phyloP scores from a whole-genome alignment of 2,888 invertebrate genomes.

The Congeria kusceri region DNA sequence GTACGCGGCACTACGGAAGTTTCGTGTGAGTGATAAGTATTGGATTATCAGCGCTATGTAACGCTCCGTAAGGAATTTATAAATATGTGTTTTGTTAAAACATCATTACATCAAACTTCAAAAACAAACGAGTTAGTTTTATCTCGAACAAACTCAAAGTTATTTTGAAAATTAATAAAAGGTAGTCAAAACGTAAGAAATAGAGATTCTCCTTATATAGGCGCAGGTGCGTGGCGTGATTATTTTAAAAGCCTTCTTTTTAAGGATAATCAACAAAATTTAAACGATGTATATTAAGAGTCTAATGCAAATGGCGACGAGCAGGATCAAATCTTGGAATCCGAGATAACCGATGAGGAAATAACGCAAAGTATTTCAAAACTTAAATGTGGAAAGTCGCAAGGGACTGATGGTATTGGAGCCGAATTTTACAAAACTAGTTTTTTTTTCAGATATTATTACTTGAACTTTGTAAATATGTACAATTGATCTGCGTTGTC shows the following conservation, averaged over 20 bases:
- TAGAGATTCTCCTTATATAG: too few species aligned
- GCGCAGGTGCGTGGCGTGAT: too few species aligned
- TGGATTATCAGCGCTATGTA: not conserved
- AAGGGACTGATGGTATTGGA: conserved; percentile 13
- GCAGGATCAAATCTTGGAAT: too few species aligned
- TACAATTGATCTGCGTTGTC: too few species aligned
- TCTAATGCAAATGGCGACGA: too few species aligned
- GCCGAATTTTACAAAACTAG: conserved; percentile 19
- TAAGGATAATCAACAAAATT: too few species aligned
- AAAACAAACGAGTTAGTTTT: not conserved
- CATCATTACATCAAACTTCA: not conserved
- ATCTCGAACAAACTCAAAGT: not conserved
- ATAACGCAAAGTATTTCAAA: conserved; percentile 10
- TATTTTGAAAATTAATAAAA: conserved; percentile 11
- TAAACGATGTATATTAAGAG: too few species aligned
- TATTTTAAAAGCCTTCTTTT: too few species aligned
- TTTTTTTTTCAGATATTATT: too few species aligned
- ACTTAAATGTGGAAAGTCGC: conserved; percentile 10
- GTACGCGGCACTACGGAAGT: conserved; percentile 7
- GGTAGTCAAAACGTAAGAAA: not conserved
- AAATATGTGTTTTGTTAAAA: conserved; percentile 5
- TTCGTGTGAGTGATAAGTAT: not conserved
- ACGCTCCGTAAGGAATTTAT: not conserved
- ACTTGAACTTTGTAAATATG: too few species aligned
- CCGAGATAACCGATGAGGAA: conserved; percentile 1